Percentiles rank a stretch among this genome's conserved stretches.
Evolutionary conservation across 2,113 vertebrate genomes (phyloP).

Genomic region (Psittacus erithacus): DNA sequence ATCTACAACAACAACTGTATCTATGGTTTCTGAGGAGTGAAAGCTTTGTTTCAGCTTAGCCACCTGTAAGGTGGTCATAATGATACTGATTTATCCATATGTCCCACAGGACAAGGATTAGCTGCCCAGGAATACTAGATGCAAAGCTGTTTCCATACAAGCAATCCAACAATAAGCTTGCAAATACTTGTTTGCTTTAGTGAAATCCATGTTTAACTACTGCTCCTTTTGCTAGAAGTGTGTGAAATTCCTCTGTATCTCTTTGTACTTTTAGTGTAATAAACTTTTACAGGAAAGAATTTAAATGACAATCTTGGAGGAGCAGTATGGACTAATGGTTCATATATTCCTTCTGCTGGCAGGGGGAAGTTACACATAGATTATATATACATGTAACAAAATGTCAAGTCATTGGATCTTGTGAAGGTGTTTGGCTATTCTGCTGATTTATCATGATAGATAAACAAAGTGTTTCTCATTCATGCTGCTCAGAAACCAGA

Average conservation of each 20-base stretch:
- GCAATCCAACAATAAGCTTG: neutral
- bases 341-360: neutral
- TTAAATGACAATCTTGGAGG: neutral
- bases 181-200: slow-evolving; percentile 17
- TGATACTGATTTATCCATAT: neutral
- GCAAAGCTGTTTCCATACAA: neutral
- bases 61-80: neutral
- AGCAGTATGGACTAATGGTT: neutral
- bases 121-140: neutral
- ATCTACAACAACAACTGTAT: neutral
- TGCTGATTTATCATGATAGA: neutral
- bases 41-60: neutral
- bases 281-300: neutral
- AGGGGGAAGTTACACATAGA: neutral
- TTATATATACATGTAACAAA: neutral
- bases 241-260: neutral
- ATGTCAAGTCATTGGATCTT: neutral
- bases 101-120: neutral
- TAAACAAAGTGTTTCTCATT: neutral
- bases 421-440: neutral
- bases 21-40: neutral
- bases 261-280: neutral
- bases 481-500: neutral
- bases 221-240: neutral
- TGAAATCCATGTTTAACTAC: slow-evolving; percentile 33